Conservation (phyloP, 2,113 vertebrate genomes). For the Baryphthengus martii region DNA sequence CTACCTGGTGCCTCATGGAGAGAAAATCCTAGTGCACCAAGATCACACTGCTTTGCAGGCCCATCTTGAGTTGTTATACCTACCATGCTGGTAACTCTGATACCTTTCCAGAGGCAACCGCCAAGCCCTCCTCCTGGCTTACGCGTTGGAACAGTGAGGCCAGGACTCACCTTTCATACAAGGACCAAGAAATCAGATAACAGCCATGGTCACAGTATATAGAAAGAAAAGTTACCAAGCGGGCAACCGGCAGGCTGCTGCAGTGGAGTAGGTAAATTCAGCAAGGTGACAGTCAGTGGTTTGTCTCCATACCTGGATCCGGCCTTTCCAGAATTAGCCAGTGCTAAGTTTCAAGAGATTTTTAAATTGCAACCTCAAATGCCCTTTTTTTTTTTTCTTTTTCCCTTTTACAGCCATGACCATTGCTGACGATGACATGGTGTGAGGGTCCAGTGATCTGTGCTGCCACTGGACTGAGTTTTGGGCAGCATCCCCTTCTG, state of each 20-base stretch:
- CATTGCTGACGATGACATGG: background rate
- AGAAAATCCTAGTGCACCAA: background rate
- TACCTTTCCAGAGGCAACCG: background rate
- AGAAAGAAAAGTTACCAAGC: background rate
- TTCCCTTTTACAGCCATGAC: background rate
- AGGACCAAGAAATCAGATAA: background rate
- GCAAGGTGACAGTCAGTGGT: background rate
- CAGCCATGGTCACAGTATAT: background rate
- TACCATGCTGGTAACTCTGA: background rate
- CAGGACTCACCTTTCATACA: background rate
- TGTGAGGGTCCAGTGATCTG: fast-evolving
- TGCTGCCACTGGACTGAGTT: fast-evolving
- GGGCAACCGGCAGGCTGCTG: background rate
- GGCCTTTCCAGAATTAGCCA: background rate
- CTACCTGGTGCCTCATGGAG: background rate
- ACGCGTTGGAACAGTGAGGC: background rate
- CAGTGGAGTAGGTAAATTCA: background rate
- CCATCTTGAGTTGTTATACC: background rate
- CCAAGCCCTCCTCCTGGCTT: background rate
- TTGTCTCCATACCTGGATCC: fast-evolving
- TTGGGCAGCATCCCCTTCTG: background rate
- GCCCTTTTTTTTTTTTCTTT: background rate
- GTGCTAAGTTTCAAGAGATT: background rate
- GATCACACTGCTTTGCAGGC: background rate
- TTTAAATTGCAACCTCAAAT: background rate